Percentiles rank a stretch among this genome's conserved stretches.
Conservation (phyloP, 2,113 vertebrate species). For the Holacanthus passer region DNA sequence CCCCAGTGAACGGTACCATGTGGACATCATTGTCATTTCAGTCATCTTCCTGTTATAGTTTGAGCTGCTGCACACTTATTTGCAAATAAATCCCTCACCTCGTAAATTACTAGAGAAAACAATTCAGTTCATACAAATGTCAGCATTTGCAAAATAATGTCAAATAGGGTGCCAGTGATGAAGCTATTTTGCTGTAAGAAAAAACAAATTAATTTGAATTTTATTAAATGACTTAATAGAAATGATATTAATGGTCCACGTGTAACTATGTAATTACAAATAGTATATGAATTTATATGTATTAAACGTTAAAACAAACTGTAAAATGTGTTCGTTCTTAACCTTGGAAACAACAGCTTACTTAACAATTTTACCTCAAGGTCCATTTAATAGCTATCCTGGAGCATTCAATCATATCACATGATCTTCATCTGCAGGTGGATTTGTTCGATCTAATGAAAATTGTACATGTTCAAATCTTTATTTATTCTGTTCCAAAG, state of each 20-base stretch:
- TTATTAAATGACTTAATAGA: not conserved
- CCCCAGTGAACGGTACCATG: slow-evolving; percentile 2
- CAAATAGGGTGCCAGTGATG: not conserved
- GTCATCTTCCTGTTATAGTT: slow-evolving; percentile 34
- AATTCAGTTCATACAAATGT: slow-evolving; percentile 30
- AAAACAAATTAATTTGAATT: slow-evolving; percentile 24
- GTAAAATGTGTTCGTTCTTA: no score
- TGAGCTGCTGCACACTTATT: slow-evolving; percentile 2
- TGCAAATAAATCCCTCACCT: slow-evolving; percentile 22
- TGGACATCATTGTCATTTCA: slow-evolving; percentile 37
- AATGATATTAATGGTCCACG: not conserved
- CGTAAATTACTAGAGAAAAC: not conserved
- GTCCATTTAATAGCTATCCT: not conserved
- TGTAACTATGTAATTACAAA: not conserved
- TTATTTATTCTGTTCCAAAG: not conserved
- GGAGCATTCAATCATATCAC: not conserved
- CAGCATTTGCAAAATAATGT: slow-evolving; percentile 1
- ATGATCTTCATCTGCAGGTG: not conserved
- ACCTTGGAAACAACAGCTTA: no score
- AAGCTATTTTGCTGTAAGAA: slow-evolving; percentile 9
- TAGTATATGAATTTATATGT: not conserved
- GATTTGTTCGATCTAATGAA: not conserved
- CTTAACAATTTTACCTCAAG: not conserved
- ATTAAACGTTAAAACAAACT: slow-evolving; percentile 9
- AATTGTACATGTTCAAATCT: not conserved